phyloP scores from a whole-genome alignment of 1,140 invertebrate species.

The Drosophila mayri region DNA sequence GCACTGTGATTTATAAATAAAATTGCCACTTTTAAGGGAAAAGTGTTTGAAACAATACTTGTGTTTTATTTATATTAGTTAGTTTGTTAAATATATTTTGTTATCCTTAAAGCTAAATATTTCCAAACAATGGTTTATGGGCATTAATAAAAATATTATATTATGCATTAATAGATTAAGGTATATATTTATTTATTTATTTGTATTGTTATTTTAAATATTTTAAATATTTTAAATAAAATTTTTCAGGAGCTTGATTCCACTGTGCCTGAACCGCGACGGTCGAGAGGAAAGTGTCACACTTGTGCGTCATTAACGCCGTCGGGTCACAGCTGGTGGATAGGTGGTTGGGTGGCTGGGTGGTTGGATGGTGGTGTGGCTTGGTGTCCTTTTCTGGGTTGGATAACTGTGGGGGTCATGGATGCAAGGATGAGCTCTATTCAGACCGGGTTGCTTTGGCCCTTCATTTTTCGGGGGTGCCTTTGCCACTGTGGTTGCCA shows the following conservation, averaged over 20 bases:
- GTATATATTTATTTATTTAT: no score
- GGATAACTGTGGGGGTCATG: background rate
- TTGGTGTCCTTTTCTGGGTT: background rate
- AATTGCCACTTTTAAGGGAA: background rate
- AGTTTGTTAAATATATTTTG: background rate
- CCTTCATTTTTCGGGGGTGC: conserved; percentile 36
- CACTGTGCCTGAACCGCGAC: conserved; percentile 22
- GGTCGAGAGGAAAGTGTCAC: conserved; percentile 68
- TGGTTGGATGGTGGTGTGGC: conserved; percentile 13
- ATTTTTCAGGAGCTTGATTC: background rate
- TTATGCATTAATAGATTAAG: no score
- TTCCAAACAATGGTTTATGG: no score
- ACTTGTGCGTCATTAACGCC: conserved; percentile 82
- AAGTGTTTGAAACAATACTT: no score
- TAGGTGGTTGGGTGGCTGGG: conserved; percentile 42
- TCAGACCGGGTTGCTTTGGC: background rate
- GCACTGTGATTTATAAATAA: background rate
- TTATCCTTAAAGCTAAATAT: no score
- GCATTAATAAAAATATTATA: no score
- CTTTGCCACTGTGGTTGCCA: conserved; percentile 78
- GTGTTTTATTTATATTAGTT: background rate
- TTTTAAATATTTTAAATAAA: background rate
- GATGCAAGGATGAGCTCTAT: conserved; percentile 23
- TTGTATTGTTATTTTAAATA: no score
- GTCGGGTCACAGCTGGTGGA: conserved; percentile 81